Conservation (phyloP, 2,888 invertebrate genomes). For the Campopleginae sp. region DNA sequence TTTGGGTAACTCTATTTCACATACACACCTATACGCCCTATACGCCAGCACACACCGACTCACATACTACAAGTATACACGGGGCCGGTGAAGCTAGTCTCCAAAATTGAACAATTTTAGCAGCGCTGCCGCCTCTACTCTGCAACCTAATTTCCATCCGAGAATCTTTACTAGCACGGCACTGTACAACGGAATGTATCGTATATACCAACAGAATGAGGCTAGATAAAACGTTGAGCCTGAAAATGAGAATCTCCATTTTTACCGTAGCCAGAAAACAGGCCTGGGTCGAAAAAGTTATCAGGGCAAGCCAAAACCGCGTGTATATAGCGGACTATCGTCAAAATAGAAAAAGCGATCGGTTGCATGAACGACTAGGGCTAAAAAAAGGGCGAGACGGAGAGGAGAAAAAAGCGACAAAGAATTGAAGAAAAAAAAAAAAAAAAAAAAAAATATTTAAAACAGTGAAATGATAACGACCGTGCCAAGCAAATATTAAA, state of each 20-base stretch:
- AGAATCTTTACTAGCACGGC: slow-evolving; percentile 58
- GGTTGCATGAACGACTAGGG: not conserved
- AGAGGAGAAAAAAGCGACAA: slow-evolving; percentile 32
- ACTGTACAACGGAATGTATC: slow-evolving; percentile 47
- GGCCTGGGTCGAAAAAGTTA: slow-evolving; percentile 41
- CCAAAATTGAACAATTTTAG: slow-evolving; percentile 68
- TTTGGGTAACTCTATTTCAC: slow-evolving; percentile 42
- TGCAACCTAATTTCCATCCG: slow-evolving; percentile 65
- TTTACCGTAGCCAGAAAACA: slow-evolving; percentile 15
- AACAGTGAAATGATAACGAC: slow-evolving; percentile 44
- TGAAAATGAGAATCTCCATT: slow-evolving; percentile 46
- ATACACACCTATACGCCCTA: slow-evolving; percentile 1
- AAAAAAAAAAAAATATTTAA: no score
- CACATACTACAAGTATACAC: slow-evolving; percentile 11
- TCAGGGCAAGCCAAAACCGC: slow-evolving; percentile 35
- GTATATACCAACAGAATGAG: slow-evolving; percentile 26
- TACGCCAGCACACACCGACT: not conserved
- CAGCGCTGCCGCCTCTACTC: slow-evolving; percentile 24
- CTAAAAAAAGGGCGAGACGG: slow-evolving; percentile 13
- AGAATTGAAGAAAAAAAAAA: slow-evolving; percentile 28
- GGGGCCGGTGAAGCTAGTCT: slow-evolving; percentile 40
- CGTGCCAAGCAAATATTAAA: slow-evolving; percentile 71
- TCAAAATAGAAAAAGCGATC: slow-evolving; percentile 42
- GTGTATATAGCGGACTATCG: not conserved
- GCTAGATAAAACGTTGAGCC: slow-evolving; percentile 22